These are phyloP conservation scores for Patella caerulea DNA, from an alignment of 2,888 invertebrate genomes.

Conservation along the genomic window DNA sequence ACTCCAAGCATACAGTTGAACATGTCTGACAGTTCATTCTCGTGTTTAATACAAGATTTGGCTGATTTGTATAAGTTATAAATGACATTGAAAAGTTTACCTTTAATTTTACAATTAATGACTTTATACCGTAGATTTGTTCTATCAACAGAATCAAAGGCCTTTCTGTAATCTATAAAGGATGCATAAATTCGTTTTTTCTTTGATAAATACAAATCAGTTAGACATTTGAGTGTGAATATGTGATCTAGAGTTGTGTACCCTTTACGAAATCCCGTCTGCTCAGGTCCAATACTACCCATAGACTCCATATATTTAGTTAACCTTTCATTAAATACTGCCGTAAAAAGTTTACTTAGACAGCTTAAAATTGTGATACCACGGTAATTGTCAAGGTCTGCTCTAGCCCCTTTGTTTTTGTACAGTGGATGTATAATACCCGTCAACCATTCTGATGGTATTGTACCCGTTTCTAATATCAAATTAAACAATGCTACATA, in stretches of 20 bases:
- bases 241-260: constrained; percentile 15
- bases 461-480: constrained; percentile 19
- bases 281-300: background rate
- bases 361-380: constrained; percentile 18
- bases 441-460: constrained; percentile 14
- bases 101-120: background rate
- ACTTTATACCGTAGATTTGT: constrained; percentile 20
- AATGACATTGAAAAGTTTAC: constrained; percentile 1
- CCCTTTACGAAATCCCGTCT: constrained; percentile 8
- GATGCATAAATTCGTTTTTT: constrained; percentile 14
- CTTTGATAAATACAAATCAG: constrained; percentile 1
- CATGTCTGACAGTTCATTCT: background rate
- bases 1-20: constrained; percentile 2
- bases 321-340: background rate
- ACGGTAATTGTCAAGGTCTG: constrained; percentile 17
- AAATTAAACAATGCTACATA: constrained; percentile 20
- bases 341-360: constrained; percentile 6
- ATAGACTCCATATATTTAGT: background rate
- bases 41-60: background rate
- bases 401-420: constrained; percentile 21
- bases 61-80: background rate
- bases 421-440: constrained; percentile 14
- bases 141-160: constrained; percentile 18
- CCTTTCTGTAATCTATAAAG: background rate
- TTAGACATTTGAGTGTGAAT: constrained; percentile 9